Percentiles rank a stretch among this genome's conserved stretches.
These are phyloP conservation scores for Glyptemys insculpta DNA, from an alignment of 2,797 vertebrate species.

Conservation along the genomic window DNA sequence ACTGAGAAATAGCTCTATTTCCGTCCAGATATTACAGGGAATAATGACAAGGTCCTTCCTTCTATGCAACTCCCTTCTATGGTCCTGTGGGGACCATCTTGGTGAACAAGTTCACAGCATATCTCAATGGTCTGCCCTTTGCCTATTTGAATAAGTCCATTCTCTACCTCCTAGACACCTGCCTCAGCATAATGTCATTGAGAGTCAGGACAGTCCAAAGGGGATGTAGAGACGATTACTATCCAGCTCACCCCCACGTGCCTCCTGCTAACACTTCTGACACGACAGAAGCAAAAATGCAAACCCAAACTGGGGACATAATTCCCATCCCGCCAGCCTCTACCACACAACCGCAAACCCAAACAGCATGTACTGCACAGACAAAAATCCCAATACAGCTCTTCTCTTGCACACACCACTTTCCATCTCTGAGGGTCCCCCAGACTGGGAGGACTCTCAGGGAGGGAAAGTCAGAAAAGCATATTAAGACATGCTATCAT, in stretches of 20 bases:
- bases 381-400: background rate
- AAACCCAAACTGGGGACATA: background rate
- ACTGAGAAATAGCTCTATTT: background rate
- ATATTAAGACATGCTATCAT: background rate
- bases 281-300: background rate
- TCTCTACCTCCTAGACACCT: background rate
- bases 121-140: background rate
- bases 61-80: background rate
- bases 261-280: background rate
- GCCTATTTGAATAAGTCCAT: background rate
- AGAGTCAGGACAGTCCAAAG: background rate
- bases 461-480: background rate
- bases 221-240: background rate
- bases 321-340: background rate
- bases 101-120: background rate
- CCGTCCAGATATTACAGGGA: background rate
- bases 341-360: background rate
- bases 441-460: background rate
- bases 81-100: background rate
- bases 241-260: background rate
- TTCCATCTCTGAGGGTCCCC: background rate
- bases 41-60: background rate
- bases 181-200: background rate
- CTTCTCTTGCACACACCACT: background rate
- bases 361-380: background rate